A percentile compares a stretch with the other conserved stretches of the same genome.
phyloP scores from a whole-genome alignment of 2,797 vertebrate species.

The Cirrhinus mrigala region DNA sequence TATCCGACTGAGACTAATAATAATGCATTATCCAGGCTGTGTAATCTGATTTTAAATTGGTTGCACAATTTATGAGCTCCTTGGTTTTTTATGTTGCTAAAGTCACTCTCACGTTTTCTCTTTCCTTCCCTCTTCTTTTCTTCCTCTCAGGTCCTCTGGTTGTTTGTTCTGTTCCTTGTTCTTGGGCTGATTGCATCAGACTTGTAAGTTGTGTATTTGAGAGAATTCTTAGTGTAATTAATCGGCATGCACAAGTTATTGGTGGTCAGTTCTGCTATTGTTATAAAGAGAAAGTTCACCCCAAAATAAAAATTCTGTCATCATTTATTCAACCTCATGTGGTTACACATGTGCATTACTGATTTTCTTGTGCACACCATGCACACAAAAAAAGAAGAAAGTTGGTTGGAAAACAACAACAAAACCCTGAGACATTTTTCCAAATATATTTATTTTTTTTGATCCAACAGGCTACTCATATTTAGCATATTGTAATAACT shows the following conservation, averaged over 20 bases:
- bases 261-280: not conserved
- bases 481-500: not conserved
- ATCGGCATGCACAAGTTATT: not conserved
- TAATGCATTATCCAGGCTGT: not conserved
- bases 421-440: too few relatives aligned
- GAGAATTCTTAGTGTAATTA: not conserved
- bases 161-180: constrained; percentile 88
- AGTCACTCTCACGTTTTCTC: not conserved
- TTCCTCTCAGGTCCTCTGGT: constrained; percentile 86
- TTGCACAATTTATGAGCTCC: not conserved
- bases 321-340: too few relatives aligned
- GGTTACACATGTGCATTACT: too few relatives aligned
- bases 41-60: not conserved
- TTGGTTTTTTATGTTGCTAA: not conserved
- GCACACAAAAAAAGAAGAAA: not conserved
- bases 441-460: not conserved
- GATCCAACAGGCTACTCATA: not conserved
- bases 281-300: not conserved
- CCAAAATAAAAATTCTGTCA: too few relatives aligned
- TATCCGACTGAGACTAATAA: not conserved
- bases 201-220: constrained; percentile 86
- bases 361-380: too few relatives aligned
- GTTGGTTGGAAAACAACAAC: not conserved
- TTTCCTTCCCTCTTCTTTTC: not conserved
- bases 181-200: constrained; percentile 90